phyloP scores from a whole-genome alignment of 2,888 invertebrate species.

The Netelia fuscicornis region DNA sequence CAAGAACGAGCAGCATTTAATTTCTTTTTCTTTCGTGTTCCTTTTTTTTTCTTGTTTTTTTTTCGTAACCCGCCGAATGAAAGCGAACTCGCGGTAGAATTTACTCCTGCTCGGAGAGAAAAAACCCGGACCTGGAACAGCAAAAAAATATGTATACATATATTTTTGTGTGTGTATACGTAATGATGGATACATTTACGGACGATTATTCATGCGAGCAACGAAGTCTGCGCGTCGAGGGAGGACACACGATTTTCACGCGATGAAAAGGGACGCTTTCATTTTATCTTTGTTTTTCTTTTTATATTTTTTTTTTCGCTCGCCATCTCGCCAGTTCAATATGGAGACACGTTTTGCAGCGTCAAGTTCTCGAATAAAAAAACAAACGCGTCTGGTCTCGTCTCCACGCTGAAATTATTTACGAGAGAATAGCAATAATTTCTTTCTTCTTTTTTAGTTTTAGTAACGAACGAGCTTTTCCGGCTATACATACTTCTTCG shows the following conservation, averaged over 20 bases:
- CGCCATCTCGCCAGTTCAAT: background rate
- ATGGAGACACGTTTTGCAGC: constrained; percentile 20
- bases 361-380: constrained; percentile 13
- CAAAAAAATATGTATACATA: constrained; percentile 28
- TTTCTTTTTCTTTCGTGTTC: constrained; percentile 41
- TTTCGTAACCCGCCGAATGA: constrained; percentile 49
- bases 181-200: constrained; percentile 43
- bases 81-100: constrained; percentile 56
- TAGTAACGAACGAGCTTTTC: too few relatives aligned
- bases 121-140: background rate
- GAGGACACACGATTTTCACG: background rate
- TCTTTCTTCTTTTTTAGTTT: too few relatives aligned
- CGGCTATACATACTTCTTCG: too few relatives aligned
- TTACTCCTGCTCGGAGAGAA: constrained; percentile 22
- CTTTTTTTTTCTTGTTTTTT: constrained; percentile 9
- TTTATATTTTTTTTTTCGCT: background rate
- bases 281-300: constrained; percentile 24
- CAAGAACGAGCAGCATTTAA: constrained; percentile 59
- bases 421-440: background rate
- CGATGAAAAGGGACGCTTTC: background rate
- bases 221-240: constrained; percentile 43
- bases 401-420: background rate
- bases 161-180: background rate
- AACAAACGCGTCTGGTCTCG: constrained; percentile 29
- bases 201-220: constrained; percentile 55